Base-by-base conservation (phyloP, 2,888 invertebrate species). In the Drepanosiphum platanoidis region DNA sequence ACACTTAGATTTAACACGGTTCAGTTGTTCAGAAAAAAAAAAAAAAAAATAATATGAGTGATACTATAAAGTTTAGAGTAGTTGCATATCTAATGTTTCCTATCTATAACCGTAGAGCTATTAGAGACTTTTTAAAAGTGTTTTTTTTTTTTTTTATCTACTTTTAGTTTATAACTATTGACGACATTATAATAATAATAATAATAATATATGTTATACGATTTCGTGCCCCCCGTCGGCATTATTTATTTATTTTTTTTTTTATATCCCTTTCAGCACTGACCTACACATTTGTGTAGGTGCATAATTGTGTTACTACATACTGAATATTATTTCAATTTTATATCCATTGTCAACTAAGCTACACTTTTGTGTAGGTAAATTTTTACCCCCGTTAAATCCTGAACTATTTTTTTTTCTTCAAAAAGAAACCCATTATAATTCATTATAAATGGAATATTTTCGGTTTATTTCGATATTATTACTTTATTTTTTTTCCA, bases 121-220 rank as follows among this genome's bases (percentile, higher is more conserved):
- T 36, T 58, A 34, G 30, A 52, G 27, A 80, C 80, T 27, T 81
- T 58, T 71, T 13, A 36, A 13, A 70, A 36, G 30, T 68, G 27
- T 70, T 58, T 70, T 58, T 18, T 4, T 18, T 58, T 4, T 58
- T 4, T 58, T 61, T 70, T 70, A 80, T 58, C 39, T 71, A 70
- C 36, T 77, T 77, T 75, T 61, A 36, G 32, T 77, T 77, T 27
- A 77, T 27, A 61, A n/a, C 34, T 58, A n/a, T 58, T n/a, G 52
- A 46, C 34, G 74, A 72, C 22, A 74, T 39, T 52, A 36, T 32
- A 32, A 15, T 1, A 71, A 13, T 39, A 42, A 71, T 71, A n/a
- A n/a, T n/a, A n/a, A n/a, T n/a, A n/a, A n/a, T n/a, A 74, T n/a
- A n/a, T 66, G 22, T 42, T 32, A 0, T 22, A 30, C 42, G 13